Base-by-base conservation (phyloP, 2,113 vertebrate species). In the Phaetusa simplex region DNA sequence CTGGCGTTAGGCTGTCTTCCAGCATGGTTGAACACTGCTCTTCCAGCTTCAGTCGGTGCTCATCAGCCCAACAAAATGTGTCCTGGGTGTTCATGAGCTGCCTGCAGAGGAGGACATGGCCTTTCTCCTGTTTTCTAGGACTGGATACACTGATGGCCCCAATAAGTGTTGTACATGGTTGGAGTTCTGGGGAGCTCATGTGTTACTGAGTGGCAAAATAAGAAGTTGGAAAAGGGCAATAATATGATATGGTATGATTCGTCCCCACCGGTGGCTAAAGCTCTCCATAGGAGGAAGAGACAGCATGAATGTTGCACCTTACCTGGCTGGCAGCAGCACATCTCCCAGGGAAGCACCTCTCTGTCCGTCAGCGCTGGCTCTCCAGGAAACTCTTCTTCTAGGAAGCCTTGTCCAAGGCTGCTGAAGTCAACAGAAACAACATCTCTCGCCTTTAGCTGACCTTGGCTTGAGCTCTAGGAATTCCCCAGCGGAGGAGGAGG, bases 131-230 rank as follows among this genome's bases (percentile, higher is more conserved):
- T 62, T 86, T n/a, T 8, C 40, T 38, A 20, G 27, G 58, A 8
- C 64, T 67, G n/a, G 14, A 32, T 56, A 30, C 5, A 0, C 30
- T 71, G 21, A 3, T 1, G 1, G 24, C 36, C 80, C 67, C 67
- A 34, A 4, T 50, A 42, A 72, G 11, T 0, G 0, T 12, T 0
- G 0, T 7, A 11, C 6, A 1, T 11, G 14, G 36, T 2, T 87
- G 73, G 21, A 90, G 45, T 45, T 85, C 15, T 70, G 55, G 8
- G 22, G 42, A 86, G 13, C 11, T 88, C 17, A 8, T 32, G 3
- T 30, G 27, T 45, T 34, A 22, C 18, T 5, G 8, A 62, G 34
- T 14, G 40, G 34, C 34, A 84, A 65, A 90, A 70, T 5, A 53
- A 76, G 64, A 69, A 62, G 3, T 7, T 91, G 70, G 5, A 50